phyloP scores from a whole-genome alignment of 2,888 invertebrate species.

The Laspeyria flexula region DNA sequence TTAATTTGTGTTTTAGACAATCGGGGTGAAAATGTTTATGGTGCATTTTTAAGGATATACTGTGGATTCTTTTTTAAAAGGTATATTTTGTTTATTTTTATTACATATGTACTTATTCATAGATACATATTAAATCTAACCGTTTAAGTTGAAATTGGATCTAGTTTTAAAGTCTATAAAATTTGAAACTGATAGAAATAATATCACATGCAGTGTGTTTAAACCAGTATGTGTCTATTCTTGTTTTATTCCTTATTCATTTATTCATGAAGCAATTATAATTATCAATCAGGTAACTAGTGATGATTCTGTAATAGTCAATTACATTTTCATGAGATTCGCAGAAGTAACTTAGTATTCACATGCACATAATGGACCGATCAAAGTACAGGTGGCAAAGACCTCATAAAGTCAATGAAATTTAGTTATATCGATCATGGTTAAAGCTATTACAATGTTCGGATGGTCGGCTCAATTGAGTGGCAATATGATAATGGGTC shows the following conservation, averaged over 20 bases:
- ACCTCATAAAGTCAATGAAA: slow-evolving; percentile 10
- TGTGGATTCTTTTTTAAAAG: slow-evolving; percentile 69
- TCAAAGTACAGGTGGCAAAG: slow-evolving; percentile 16
- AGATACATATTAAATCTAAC: too few species aligned
- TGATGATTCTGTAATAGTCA: slow-evolving; percentile 20
- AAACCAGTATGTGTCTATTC: slow-evolving; percentile 7
- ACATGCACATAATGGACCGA: slow-evolving; percentile 7
- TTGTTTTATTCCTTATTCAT: slow-evolving; percentile 4
- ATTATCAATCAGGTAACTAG: slow-evolving; percentile 15
- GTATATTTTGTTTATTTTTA: slow-evolving; percentile 19
- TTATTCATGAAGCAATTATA: slow-evolving; percentile 22
- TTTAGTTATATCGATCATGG: slow-evolving; percentile 5
- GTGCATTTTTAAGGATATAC: slow-evolving; percentile 62
- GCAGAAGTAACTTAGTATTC: slow-evolving; percentile 6
- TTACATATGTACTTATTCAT: too few species aligned
- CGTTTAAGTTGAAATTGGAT: too few species aligned
- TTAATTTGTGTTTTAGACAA: slow-evolving; percentile 65
- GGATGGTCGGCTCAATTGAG: slow-evolving; percentile 3
- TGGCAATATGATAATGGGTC: slow-evolving; percentile 5
- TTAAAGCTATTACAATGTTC: neutral
- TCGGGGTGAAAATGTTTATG: slow-evolving; percentile 59
- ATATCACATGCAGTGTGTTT: slow-evolving; percentile 4
- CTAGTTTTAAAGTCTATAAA: too few species aligned
- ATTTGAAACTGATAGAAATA: too few species aligned
- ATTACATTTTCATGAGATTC: slow-evolving; percentile 28